Evolutionary conservation across 2,888 invertebrate genomes (phyloP), one percentile per base, ranked within the genome.

Genomic region (Corythucha ciliata): DNA sequence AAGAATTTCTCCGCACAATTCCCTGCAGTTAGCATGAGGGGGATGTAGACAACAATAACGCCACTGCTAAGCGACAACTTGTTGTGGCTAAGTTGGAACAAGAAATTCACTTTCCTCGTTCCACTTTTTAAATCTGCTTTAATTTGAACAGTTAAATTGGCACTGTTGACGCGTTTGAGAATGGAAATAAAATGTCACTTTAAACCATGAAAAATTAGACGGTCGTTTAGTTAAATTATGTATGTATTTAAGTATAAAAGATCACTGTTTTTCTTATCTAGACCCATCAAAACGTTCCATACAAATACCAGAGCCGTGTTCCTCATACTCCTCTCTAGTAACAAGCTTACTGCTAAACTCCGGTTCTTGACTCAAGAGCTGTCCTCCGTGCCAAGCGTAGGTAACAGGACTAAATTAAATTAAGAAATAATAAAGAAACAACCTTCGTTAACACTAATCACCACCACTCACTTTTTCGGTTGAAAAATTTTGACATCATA

Each of bases 311-410:
- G 75, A 70, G 12, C 94, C 94, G 64, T 83, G 79, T 66, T 94
- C 93, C 57, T 92, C 90, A 67, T 90, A 96, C 61, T 92, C 85
- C 59, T 87, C 83, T 61, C 79, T 80, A 0, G 87, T 84, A 2
- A 92, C 79, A 55, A 84, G 71, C 60, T 78, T 74, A 0, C 76
- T 78, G 56, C 79, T 75, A 60, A 92, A 86, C 33, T 80, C 77
- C 6, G 83, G 74, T 65, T 85, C 82, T 60, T 78, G 72, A 3
- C 86, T 78, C 34, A 94, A 70, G 36, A 76, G 68, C 59, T 79
- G 81, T 0, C 92, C 96, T 3, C 93, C 94, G 62, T 82, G 76
- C 94, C 94, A 96, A 0, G 90, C 78, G 67, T 89, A 89, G 0
- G 81, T 80, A 2, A 84, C 67, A 0, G 94, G 89, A 63, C 86